phyloP scores from a whole-genome alignment of 2,888 invertebrate species.

The Eupithecia pulchellata region DNA sequence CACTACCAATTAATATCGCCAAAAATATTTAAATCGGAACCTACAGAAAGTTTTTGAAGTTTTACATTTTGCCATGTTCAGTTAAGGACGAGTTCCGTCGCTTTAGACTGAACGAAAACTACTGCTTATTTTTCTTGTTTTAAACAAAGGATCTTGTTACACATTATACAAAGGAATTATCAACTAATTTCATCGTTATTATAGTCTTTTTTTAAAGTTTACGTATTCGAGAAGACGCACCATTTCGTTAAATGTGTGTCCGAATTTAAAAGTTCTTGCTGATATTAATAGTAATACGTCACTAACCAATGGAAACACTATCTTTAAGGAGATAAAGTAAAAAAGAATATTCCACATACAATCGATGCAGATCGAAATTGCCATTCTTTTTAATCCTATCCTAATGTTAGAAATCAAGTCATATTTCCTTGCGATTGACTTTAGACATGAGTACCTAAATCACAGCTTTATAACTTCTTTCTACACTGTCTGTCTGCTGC shows the following conservation, averaged over 20 bases:
- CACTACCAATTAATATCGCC: not conserved
- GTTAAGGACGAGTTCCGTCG: not conserved
- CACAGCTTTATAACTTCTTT: not conserved
- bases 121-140: not conserved
- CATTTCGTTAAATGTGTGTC: too few species aligned
- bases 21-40: not conserved
- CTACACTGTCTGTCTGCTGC: constrained; percentile 18
- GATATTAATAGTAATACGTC: too few species aligned
- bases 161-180: too few species aligned
- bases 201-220: too few species aligned
- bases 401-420: not conserved
- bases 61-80: not conserved
- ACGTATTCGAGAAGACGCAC: too few species aligned
- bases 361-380: not conserved
- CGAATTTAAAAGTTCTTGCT: too few species aligned
- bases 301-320: too few species aligned
- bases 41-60: not conserved
- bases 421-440: not conserved
- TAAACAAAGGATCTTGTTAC: not conserved
- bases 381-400: not conserved
- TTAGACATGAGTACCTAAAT: constrained; percentile 2
- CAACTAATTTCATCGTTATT: too few species aligned
- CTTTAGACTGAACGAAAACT: not conserved
- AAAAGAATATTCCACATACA: not conserved
- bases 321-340: too few species aligned